These are phyloP conservation scores for Rhynchonycteris naso DNA, from an alignment of 2,797 vertebrate genomes.

Conservation along the genomic window DNA sequence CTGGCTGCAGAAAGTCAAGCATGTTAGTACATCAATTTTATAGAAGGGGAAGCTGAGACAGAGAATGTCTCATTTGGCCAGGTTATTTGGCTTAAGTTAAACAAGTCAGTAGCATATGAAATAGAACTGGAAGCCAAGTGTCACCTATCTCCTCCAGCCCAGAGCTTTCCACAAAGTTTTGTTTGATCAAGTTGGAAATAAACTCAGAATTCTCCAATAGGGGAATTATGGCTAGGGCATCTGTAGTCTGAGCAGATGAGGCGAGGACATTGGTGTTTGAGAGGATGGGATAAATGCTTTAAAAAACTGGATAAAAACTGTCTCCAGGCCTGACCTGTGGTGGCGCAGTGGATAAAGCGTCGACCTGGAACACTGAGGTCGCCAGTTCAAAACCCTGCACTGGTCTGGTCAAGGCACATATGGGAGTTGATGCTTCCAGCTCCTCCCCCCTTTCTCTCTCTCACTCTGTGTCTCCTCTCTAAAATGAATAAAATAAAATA, in stretches of 20 bases:
- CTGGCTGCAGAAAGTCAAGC: not conserved
- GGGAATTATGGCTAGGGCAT: not conserved
- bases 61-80: not conserved
- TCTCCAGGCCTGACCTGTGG: no score
- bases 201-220: not conserved
- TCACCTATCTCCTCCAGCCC: not conserved
- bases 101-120: conserved; percentile 7
- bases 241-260: not conserved
- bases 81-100: not conserved
- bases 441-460: no score
- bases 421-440: no score
- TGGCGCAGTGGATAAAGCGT: no score
- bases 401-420: no score
- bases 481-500: no score
- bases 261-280: not conserved
- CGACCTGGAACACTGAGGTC: no score
- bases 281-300: not conserved
- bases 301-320: not conserved
- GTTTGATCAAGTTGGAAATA: not conserved
- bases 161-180: not conserved
- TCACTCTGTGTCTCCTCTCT: no score
- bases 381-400: no score
- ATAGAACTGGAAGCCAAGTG: not conserved
- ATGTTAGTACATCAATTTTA: not conserved
- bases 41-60: not conserved